phyloP scores from a whole-genome alignment of 2,797 vertebrate genomes.

The Lepus townsendii region DNA sequence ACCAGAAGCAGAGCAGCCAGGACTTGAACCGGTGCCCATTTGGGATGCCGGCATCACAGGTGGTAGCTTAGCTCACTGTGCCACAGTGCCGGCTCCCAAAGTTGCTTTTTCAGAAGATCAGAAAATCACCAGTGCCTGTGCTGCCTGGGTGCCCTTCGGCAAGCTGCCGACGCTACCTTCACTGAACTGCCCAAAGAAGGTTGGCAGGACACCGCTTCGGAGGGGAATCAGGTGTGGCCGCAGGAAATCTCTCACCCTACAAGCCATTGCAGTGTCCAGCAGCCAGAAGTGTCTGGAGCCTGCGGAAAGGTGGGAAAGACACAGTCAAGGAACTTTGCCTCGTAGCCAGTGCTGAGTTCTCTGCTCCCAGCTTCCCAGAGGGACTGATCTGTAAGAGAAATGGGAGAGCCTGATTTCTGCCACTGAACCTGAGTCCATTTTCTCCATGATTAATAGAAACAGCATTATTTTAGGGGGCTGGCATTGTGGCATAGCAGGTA shows the following conservation, averaged over 20 bases:
- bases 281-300: background rate
- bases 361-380: background rate
- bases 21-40: too few relatives aligned
- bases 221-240: background rate
- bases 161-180: accelerated
- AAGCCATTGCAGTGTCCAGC: background rate
- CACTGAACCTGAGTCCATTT: background rate
- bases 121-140: background rate
- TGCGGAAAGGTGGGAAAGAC: background rate
- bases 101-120: background rate
- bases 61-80: too few relatives aligned
- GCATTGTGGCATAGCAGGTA: background rate
- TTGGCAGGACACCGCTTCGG: background rate
- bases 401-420: background rate
- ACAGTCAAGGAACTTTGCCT: background rate
- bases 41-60: too few relatives aligned
- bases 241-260: background rate
- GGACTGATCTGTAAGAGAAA: background rate
- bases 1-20: too few relatives aligned
- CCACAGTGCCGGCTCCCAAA: background rate
- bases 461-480: background rate
- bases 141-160: background rate
- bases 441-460: background rate
- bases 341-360: background rate
- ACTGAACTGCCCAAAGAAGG: accelerated